These are phyloP conservation scores for Anguilla anguilla DNA, from an alignment of 2,797 vertebrate species.

Conservation along the genomic window DNA sequence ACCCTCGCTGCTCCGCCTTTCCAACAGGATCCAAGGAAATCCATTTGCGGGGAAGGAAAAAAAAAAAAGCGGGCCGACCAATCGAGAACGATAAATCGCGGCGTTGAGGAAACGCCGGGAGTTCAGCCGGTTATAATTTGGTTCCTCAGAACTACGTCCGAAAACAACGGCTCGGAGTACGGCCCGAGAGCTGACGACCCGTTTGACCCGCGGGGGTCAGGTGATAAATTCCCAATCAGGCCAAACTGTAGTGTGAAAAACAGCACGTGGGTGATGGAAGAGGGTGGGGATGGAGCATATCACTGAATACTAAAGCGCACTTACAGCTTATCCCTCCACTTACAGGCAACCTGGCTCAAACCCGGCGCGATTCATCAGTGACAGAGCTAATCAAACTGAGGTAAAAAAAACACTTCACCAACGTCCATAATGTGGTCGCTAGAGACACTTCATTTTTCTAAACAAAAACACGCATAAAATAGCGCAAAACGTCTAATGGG, in stretches of 20 bases:
- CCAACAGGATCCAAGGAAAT: conserved; percentile 16
- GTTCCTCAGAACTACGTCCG: background rate
- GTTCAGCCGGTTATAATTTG: conserved; percentile 20
- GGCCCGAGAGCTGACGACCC: background rate
- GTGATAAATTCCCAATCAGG: conserved; percentile 21
- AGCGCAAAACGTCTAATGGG: background rate
- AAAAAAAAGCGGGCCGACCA: conserved; percentile 62
- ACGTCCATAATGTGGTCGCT: background rate
- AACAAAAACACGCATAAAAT: background rate
- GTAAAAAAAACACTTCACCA: background rate
- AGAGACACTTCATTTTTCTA: background rate
- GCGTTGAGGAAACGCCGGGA: conserved; percentile 8
- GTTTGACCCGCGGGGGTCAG: background rate
- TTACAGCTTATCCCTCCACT: background rate
- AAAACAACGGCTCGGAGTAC: background rate
- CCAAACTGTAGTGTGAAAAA: background rate
- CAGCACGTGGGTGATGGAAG: background rate
- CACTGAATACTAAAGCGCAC: conserved; percentile 1
- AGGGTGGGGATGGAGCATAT: background rate
- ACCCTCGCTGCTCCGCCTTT: conserved; percentile 62
- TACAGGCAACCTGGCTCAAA: background rate
- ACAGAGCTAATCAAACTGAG: background rate
- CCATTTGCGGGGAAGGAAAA: background rate
- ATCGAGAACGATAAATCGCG: conserved; percentile 62
- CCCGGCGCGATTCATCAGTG: background rate